Percentiles rank a stretch among this genome's conserved stretches.
phyloP scores from a whole-genome alignment of 2,797 vertebrate species.

The Acestrorhynchus altus region DNA sequence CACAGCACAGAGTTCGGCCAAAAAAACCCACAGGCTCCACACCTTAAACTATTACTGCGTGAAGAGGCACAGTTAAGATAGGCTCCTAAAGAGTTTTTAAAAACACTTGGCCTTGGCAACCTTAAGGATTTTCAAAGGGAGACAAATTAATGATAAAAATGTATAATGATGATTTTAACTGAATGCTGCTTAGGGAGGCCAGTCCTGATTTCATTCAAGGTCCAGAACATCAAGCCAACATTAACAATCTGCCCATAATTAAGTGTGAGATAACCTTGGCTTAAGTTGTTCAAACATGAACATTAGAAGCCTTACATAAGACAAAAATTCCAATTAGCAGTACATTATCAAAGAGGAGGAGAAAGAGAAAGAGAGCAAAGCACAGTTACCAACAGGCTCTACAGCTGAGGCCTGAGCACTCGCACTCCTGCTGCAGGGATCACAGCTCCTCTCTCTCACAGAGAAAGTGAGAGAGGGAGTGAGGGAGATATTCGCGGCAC shows the following conservation, averaged over 20 bases:
- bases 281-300: slow-evolving; percentile 37
- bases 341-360: slow-evolving; percentile 20
- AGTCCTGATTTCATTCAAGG: slow-evolving; percentile 24
- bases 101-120: slow-evolving; percentile 47
- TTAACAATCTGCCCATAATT: slow-evolving; percentile 39
- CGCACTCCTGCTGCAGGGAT: slow-evolving; percentile 37
- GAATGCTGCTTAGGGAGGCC: slow-evolving; percentile 21
- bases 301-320: slow-evolving; percentile 26
- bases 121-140: slow-evolving; percentile 36
- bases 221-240: slow-evolving; percentile 24
- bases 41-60: slow-evolving; percentile 55
- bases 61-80: too few relatives aligned
- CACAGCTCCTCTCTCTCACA: slow-evolving; percentile 39
- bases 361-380: slow-evolving; percentile 1
- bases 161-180: slow-evolving; percentile 31
- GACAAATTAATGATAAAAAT: slow-evolving; percentile 34
- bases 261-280: slow-evolving; percentile 31
- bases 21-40: slow-evolving; percentile 43
- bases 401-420: slow-evolving; percentile 9
- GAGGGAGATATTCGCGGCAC: slow-evolving; percentile 60
- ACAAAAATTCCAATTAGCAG: slow-evolving; percentile 34
- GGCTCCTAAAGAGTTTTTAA: slow-evolving; percentile 29
- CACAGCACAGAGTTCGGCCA: slow-evolving; percentile 29
- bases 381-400: not conserved
- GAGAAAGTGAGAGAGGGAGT: slow-evolving; percentile 30